Base-by-base conservation (phyloP, 2,797 vertebrate genomes). In the Gymnothorax javanicus region DNA sequence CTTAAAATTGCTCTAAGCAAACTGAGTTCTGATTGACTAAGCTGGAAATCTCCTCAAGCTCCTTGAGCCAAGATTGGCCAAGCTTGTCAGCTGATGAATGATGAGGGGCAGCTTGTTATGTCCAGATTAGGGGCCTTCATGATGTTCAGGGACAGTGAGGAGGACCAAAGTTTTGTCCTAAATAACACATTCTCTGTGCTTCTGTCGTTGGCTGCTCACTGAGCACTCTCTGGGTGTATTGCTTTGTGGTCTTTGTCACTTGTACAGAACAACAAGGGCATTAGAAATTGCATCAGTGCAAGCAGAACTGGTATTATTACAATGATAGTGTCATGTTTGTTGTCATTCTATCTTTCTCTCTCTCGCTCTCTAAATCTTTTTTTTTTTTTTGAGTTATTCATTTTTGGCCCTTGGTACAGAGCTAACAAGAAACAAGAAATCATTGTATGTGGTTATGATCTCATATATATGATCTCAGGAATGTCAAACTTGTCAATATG, bases 281-380 rank as follows among this genome's bases (percentile, higher is more conserved):
- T 23, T n/a, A 25, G 67, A 27, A 25, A 15, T 17, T 64, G 17
- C 23, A 69, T 69, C 23, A 69, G 0, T 69, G 27, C 67, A 69
- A 69, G 27, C 9, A 25, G 25, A 25, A 73, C 27, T 33, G 71
- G 12, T n/a, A 25, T 62, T 67, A 67, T 67, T n/a, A 67, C 62
- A 67, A 67, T 67, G 20, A n/a, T 67, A 6, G 20, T 43, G 33
- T 43, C 33, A 43, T 43, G 1, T 43, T 43, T 1, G 33, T 43
- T 43, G 1, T 43, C 33, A 43, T 43, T 43, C 33, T 43, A 1
- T 43, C 33, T n/a, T n/a, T 87, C n/a, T 84, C 82, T 88, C 20
- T 85, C 69, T 58, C 23, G 87, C 59, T 86, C 7, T n/a, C 90
- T 43, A 43, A 43, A 43, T 43, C 33, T 43, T 43, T 43, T 43